A percentile compares a stretch with the other conserved stretches of the same genome.
These are phyloP conservation scores for Drosophila trapezifrons DNA, from an alignment of 1,140 invertebrate species.

Conservation along the genomic window DNA sequence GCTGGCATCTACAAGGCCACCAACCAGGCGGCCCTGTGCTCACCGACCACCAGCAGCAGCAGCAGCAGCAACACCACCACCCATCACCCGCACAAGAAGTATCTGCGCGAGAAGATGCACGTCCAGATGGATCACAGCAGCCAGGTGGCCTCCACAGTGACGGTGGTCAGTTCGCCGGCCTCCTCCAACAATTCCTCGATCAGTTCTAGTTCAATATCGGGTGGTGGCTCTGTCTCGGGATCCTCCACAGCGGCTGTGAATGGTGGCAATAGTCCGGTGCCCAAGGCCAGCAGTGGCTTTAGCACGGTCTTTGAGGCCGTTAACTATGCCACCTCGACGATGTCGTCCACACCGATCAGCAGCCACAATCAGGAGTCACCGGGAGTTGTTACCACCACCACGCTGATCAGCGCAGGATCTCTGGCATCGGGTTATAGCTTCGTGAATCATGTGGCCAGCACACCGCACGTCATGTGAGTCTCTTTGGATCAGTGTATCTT, in stretches of 20 bases:
- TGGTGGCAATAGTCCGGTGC: conserved; percentile 73
- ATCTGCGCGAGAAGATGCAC: conserved; percentile 81
- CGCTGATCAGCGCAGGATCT: conserved; percentile 41
- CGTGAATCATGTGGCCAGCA: conserved; percentile 46
- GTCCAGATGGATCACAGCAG: conserved; percentile 66
- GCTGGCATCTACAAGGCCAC: conserved; percentile 37
- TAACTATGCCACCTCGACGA: conserved; percentile 47
- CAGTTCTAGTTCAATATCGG: conserved; percentile 51
- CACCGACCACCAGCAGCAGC: conserved; percentile 35
- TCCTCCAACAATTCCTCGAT: conserved; percentile 75
- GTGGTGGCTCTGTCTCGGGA: conserved; percentile 29
- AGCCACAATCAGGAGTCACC: conserved; percentile 30
- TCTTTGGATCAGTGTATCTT: not conserved
- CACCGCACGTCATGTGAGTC: conserved; percentile 67
- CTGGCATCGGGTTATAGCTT: conserved; percentile 58
- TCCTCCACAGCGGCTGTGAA: conserved; percentile 77
- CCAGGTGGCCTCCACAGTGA: conserved; percentile 72
- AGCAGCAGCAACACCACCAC: conserved; percentile 57
- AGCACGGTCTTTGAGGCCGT: conserved; percentile 66
- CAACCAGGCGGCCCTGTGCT: conserved; percentile 2
- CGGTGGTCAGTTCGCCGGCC: conserved; percentile 80
- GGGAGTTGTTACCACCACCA: conserved; percentile 11
- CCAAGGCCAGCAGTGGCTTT: conserved; percentile 50
- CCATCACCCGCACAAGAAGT: conserved; percentile 83
- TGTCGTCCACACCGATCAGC: conserved; percentile 18